These are phyloP conservation scores for Takifugu rubripes DNA, from an alignment of 2,797 vertebrate species.

Conservation along the genomic window DNA sequence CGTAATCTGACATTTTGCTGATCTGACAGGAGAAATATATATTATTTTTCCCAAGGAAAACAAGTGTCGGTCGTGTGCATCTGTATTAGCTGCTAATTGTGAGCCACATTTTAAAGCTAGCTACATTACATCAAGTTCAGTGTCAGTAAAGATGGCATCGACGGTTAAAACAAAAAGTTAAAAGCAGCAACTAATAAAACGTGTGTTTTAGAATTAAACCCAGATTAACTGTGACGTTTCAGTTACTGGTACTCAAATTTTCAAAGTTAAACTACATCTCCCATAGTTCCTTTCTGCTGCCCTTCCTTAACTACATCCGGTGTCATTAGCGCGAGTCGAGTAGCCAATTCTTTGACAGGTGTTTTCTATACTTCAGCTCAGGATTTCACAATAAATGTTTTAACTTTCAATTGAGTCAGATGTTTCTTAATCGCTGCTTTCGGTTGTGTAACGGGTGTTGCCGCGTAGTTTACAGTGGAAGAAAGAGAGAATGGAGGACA, in stretches of 20 bases:
- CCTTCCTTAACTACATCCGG: slow-evolving; percentile 29
- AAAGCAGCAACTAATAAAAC: neutral
- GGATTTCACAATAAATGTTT: neutral
- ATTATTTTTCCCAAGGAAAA: too few relatives aligned
- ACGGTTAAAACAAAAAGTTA: neutral
- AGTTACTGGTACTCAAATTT: neutral
- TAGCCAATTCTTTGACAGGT: neutral
- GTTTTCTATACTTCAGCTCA: neutral
- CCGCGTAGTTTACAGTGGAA: slow-evolving; percentile 5
- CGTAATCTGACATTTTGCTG: slow-evolving; percentile 25
- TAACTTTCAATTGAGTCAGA: slow-evolving; percentile 2
- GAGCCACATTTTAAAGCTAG: neutral
- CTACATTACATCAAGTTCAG: neutral
- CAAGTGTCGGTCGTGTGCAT: neutral
- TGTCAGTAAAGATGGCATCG: neutral
- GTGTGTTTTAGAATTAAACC: neutral
- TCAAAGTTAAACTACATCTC: slow-evolving; percentile 34
- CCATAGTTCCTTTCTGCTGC: slow-evolving; percentile 27
- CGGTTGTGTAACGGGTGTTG: slow-evolving; percentile 21
- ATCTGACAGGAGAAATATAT: neutral
- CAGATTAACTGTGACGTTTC: neutral
- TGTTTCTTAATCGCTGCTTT: slow-evolving; percentile 31
- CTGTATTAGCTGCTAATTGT: neutral
- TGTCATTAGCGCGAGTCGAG: neutral
- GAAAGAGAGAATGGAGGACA: slow-evolving; percentile 27